Conservation (phyloP, 2,113 vertebrate species). For the Lepisosteus oculatus region DNA sequence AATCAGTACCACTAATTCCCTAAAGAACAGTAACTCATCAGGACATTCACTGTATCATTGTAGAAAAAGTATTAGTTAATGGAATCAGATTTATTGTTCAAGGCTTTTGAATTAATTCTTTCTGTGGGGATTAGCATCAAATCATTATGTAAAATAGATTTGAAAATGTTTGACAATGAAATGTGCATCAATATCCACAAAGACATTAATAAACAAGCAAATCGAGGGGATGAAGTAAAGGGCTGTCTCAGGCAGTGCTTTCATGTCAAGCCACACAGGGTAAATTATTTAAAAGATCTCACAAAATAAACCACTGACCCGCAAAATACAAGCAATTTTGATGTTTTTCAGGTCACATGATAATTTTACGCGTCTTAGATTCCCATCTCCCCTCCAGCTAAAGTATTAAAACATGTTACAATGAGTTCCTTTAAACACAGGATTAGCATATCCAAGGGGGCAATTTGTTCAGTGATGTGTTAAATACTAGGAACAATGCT, state of each 20-base stretch:
- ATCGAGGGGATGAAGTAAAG: background rate
- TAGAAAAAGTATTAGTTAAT: background rate
- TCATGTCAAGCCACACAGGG: background rate
- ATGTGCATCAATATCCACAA: conserved; percentile 10
- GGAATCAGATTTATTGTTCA: conserved; percentile 1
- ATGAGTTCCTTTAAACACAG: conserved; percentile 68
- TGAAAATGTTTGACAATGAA: conserved; percentile 12
- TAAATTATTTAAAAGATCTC: conserved; percentile 21
- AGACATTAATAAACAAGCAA: background rate
- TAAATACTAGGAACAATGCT: conserved; percentile 65
- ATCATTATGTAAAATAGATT: conserved; percentile 31
- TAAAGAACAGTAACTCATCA: background rate
- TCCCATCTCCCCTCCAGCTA: conserved; percentile 55
- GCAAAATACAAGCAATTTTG: conserved; percentile 63
- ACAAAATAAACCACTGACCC: conserved; percentile 59
- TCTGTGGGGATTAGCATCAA: conserved; percentile 9
- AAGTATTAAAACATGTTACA: conserved; percentile 66
- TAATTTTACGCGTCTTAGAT: conserved; percentile 57
- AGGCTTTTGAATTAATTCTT: background rate
- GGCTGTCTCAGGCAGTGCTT: background rate
- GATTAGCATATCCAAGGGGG: conserved; percentile 77
- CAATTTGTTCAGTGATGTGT: conserved; percentile 79
- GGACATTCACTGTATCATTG: background rate
- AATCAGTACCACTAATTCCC: conserved; percentile 11
- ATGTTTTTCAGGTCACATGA: conserved; percentile 66